Evolutionary conservation across 2,888 invertebrate species (phyloP), one percentile per base, ranked within the genome.

Genomic region (Macrophya annulata): DNA sequence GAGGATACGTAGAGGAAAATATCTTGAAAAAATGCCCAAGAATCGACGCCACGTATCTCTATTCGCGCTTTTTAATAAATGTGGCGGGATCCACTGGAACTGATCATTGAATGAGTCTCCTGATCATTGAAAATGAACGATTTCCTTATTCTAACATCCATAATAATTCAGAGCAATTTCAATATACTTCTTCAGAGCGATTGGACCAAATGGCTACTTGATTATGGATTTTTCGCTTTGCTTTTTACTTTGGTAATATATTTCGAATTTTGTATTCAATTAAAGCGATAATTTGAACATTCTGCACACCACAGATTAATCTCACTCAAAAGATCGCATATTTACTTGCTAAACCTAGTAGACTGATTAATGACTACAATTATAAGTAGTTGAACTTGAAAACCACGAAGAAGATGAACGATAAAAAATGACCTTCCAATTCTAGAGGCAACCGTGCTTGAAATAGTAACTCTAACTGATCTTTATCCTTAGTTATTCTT

Each of bases 11-110:
- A 9, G 62, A 59, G 43, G 55, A 25, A 37, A 59, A 21, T n/a
- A 59, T 12, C 4, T 21, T 17, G 25, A 76, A 5, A 25, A 51
- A 10, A 31, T 21, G 48, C 10, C 45, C 8, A 74, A 6, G 4
- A 81, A 81, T 40, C 15, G 62, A 40, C 81, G 81, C 55, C 81
- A 81, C 59, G 81, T 43, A 43, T 81, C 81, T 8, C 17, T 62
- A 37, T 43, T 43, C 40, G 21, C 55, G 8, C 12, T 81, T 62
- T 37, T 43, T n/a, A 55, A 81, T 81, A 25, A 8, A n/a, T n/a
- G 17, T 81, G 40, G 81, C 81, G 4, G 1, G 40, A 59, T 21
- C n/a, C 2, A 81, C 81, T 25, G 81, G 59, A n/a, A n/a, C 15
- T n/a, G 81, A 81, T 40, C n/a, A n/a, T n/a, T n/a, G n/a, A n/a